Conservation (phyloP, 2,113 vertebrate genomes). For the Grallaria varia region DNA sequence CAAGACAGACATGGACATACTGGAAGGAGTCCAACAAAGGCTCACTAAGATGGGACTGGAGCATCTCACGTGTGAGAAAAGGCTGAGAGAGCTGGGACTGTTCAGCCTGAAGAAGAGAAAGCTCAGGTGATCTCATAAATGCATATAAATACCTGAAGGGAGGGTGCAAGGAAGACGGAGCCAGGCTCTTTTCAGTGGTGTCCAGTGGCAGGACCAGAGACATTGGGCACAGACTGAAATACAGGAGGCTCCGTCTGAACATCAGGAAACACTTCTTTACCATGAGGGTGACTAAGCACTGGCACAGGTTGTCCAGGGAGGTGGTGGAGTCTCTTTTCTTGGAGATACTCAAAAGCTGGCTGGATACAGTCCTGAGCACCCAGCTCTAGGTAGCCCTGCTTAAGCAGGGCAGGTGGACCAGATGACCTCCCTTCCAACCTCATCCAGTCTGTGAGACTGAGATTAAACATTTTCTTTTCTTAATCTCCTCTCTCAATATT, state of each 20-base stretch:
- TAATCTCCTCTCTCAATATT: background rate
- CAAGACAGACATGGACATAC: background rate
- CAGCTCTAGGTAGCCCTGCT: background rate
- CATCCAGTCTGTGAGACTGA: background rate
- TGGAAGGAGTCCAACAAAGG: background rate
- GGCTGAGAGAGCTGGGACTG: background rate
- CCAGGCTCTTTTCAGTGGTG: constrained; percentile 7
- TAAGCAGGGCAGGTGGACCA: background rate
- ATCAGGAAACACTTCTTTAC: background rate
- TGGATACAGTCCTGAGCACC: background rate
- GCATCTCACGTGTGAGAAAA: background rate
- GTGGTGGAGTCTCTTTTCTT: background rate
- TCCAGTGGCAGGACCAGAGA: background rate
- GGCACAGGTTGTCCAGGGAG: background rate
- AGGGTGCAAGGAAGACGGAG: background rate
- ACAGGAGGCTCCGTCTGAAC: background rate
- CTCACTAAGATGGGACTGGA: background rate
- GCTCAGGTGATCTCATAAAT: background rate
- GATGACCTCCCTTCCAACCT: background rate
- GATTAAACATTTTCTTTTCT: background rate
- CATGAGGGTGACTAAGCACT: background rate
- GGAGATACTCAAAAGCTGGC: background rate
- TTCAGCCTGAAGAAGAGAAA: background rate
- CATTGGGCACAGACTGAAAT: background rate
- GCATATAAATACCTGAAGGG: background rate